Conservation (phyloP, 2,888 invertebrate genomes). For the Cataglyphis rosenhaueri region DNA sequence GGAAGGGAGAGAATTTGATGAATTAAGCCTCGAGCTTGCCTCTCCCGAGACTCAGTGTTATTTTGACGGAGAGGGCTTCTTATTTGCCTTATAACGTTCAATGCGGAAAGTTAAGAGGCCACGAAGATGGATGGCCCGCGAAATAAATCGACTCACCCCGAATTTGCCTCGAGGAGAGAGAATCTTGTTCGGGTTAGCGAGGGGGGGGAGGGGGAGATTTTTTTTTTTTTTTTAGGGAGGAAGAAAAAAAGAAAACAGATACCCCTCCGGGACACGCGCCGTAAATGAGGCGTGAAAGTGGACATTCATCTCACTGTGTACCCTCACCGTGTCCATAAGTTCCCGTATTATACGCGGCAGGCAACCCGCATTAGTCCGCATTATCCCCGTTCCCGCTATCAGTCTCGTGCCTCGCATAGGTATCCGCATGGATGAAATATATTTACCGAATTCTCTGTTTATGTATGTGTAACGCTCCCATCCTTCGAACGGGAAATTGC, state of each 20-base stretch:
- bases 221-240: too few species aligned
- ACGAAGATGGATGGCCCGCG: conserved; percentile 2
- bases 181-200: background rate
- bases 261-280: background rate
- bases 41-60: background rate
- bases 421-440: conserved; percentile 25
- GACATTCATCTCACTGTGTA: conserved; percentile 23
- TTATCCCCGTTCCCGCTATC: conserved; percentile 28
- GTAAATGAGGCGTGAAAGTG: conserved; percentile 50
- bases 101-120: conserved; percentile 20
- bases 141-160: background rate
- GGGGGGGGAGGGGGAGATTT: background rate
- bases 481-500: background rate
- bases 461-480: background rate
- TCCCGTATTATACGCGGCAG: conserved; percentile 43
- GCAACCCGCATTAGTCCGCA: conserved; percentile 34
- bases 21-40: conserved; percentile 13
- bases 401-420: background rate
- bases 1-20: conserved; percentile 13
- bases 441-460: conserved; percentile 4
- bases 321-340: conserved; percentile 32
- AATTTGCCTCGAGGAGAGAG: conserved; percentile 6
- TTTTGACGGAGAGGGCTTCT: background rate
- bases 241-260: background rate
- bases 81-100: conserved; percentile 33